phyloP scores from a whole-genome alignment of 2,797 vertebrate species.

The Falco rusticolus region DNA sequence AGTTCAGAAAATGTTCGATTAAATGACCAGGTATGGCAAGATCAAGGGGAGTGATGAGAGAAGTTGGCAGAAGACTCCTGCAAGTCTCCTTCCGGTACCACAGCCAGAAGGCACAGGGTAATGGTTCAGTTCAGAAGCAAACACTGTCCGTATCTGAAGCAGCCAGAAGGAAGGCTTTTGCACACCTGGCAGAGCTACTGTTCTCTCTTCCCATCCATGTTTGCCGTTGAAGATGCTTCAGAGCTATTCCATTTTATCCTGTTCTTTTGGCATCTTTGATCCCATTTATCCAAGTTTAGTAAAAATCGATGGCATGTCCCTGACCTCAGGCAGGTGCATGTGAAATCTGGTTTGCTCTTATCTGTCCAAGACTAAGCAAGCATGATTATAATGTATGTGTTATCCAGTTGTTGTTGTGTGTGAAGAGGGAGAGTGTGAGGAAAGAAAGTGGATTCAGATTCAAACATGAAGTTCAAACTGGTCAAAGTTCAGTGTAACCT shows the following conservation, averaged over 20 bases:
- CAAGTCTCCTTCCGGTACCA: not conserved
- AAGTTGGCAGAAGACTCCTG: not conserved
- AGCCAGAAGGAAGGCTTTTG: not conserved
- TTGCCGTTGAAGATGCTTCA: constrained; percentile 16
- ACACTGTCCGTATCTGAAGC: not conserved
- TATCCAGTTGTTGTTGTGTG: not conserved
- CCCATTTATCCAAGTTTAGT: constrained; percentile 21
- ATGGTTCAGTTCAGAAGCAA: not conserved
- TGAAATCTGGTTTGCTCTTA: constrained; percentile 31
- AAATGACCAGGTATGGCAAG: not conserved
- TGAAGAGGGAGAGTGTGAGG: not conserved
- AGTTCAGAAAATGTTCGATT: not conserved
- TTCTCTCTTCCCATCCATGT: not conserved
- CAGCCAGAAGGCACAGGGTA: not conserved
- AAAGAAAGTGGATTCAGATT: not conserved
- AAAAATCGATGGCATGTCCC: not conserved
- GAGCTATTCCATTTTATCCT: not conserved
- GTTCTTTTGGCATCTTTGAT: constrained; percentile 47
- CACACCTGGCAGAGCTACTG: not conserved
- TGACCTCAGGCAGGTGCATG: constrained; percentile 9
- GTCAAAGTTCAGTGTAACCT: constrained; percentile 18
- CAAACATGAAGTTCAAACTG: not conserved
- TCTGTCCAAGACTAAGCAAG: not conserved
- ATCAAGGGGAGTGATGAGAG: not conserved
- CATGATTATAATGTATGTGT: not conserved